A percentile compares a stretch with the other conserved stretches of the same genome.
phyloP scores from a whole-genome alignment of 2,797 vertebrate genomes.

The Darevskia nairensis region DNA sequence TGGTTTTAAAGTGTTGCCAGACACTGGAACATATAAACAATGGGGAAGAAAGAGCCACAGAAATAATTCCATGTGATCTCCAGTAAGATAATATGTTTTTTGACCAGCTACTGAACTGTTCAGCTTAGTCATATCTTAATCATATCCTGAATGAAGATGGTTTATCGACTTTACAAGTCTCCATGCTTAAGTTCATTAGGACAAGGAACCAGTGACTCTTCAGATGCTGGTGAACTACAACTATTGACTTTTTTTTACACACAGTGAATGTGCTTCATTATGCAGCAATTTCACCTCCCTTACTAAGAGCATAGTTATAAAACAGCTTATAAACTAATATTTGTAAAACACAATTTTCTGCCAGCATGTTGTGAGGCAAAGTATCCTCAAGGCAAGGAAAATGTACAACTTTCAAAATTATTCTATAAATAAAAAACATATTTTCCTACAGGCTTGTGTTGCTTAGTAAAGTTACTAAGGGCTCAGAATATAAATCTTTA shows the following conservation, averaged over 20 bases:
- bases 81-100: background rate
- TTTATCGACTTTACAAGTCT: background rate
- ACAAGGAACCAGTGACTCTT: too few species aligned
- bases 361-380: background rate
- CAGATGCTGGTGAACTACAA: background rate
- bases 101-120: background rate
- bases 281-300: background rate
- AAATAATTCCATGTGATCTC: background rate
- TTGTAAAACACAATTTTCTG: background rate
- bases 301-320: background rate
- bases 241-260: background rate
- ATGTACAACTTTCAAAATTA: background rate
- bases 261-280: background rate
- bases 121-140: background rate
- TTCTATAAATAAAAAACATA: background rate
- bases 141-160: background rate
- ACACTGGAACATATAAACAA: background rate
- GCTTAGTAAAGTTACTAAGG: background rate
- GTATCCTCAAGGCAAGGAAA: background rate
- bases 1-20: background rate
- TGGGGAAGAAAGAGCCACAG: too few species aligned
- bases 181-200: background rate
- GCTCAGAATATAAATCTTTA: background rate
- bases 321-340: background rate
- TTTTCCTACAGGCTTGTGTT: background rate